Conservation (phyloP, 2,888 invertebrate species). For the Ecdyonurus torrentis region DNA sequence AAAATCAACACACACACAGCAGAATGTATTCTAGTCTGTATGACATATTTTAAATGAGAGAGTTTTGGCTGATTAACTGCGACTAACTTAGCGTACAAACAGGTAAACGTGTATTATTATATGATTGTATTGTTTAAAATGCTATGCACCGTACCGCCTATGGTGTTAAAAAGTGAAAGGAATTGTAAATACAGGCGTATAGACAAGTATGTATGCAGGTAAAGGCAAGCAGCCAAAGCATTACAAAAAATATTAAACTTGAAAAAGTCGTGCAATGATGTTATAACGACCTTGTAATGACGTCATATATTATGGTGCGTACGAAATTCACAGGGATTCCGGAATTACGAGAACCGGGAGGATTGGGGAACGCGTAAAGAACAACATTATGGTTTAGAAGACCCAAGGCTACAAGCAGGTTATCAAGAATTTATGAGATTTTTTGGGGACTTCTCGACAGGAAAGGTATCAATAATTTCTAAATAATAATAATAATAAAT, state of each 20-base stretch:
- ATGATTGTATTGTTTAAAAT: no score
- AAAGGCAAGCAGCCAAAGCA: neutral
- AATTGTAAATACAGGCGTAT: neutral
- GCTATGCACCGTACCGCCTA: no score
- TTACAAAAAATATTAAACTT: no score
- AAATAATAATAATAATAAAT: no score
- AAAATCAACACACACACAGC: no score
- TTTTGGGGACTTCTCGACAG: neutral
- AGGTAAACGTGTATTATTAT: no score
- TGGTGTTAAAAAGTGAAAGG: neutral
- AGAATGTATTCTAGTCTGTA: no score
- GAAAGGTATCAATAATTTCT: neutral
- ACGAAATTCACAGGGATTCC: neutral
- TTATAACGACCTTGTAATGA: neutral
- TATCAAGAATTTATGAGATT: neutral
- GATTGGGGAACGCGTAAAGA: neutral
- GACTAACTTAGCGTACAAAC: neutral
- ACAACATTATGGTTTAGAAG: neutral
- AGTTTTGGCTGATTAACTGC: neutral
- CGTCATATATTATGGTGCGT: neutral
- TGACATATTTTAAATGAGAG: neutral
- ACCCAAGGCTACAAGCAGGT: neutral
- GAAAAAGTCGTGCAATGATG: no score
- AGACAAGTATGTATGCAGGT: neutral
- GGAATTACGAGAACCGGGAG: neutral